These are phyloP conservation scores for Pachycephala philippinensis DNA, from an alignment of 2,113 vertebrate species.

Conservation along the genomic window DNA sequence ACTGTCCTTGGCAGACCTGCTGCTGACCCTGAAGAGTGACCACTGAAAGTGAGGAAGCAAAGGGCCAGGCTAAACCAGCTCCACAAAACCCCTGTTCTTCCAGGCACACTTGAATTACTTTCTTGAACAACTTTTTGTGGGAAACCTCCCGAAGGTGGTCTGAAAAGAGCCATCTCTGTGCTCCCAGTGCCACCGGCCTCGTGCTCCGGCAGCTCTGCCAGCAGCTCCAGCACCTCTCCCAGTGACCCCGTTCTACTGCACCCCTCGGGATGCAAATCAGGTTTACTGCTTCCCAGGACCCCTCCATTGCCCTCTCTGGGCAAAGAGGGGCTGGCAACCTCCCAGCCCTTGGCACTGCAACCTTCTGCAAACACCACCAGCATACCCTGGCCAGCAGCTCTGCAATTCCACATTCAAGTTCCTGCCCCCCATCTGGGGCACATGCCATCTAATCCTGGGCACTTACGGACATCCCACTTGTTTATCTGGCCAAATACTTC, in stretches of 20 bases:
- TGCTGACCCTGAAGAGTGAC: background rate
- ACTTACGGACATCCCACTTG: background rate
- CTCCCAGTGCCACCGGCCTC: fast-evolving
- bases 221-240: background rate
- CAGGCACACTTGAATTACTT: background rate
- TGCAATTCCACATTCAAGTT: background rate
- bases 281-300: background rate
- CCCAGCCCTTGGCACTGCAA: background rate
- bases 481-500: slow-evolving; percentile 9
- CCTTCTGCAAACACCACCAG: background rate
- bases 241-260: background rate
- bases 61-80: background rate
- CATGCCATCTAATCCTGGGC: background rate
- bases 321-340: background rate
- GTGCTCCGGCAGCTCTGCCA: fast-evolving
- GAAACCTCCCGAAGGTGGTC: fast-evolving
- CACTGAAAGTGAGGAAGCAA: background rate
- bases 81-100: background rate
- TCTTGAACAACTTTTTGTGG: background rate
- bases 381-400: background rate
- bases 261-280: background rate
- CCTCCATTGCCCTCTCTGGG: background rate
- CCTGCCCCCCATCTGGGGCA: background rate
- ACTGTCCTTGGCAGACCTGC: background rate
- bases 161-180: fast-evolving